These are phyloP conservation scores for Malacoctenus gilli DNA, from an alignment of 2,797 vertebrate species.

Conservation along the genomic window DNA sequence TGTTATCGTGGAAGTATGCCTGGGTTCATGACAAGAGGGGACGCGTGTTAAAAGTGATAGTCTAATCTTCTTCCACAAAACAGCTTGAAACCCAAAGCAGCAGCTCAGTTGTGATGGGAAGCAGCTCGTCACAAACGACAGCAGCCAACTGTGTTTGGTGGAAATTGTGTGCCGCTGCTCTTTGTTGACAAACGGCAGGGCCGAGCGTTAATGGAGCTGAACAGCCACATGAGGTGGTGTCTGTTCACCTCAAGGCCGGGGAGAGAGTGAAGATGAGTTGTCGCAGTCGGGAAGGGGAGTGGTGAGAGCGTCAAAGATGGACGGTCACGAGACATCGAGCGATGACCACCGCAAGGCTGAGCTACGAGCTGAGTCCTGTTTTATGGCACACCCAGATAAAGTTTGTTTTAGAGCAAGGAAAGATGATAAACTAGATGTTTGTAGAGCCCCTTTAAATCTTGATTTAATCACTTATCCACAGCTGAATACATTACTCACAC, in stretches of 20 bases:
- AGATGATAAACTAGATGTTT: constrained; percentile 22
- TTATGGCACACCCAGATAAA: constrained; percentile 11
- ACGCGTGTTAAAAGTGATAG: constrained; percentile 46
- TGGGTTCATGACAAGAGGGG: constrained; percentile 35
- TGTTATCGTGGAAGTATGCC: constrained; percentile 31
- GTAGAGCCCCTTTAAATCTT: constrained; percentile 16
- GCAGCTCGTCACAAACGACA: constrained; percentile 15
- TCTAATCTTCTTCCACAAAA: constrained; percentile 11
- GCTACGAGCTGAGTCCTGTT: too few species aligned
- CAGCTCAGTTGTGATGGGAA: constrained; percentile 36
- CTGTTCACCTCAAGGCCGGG: constrained; percentile 52
- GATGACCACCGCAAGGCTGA: too few species aligned
- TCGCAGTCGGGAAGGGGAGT: constrained; percentile 31
- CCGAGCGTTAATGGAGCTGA: constrained; percentile 58
- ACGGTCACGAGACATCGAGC: too few species aligned
- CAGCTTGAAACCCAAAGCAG: constrained; percentile 3
- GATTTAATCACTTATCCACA: constrained; percentile 12
- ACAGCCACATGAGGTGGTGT: constrained; percentile 56
- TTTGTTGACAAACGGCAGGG: constrained; percentile 30
- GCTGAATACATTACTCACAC: constrained; percentile 24
- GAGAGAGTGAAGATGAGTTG: constrained; percentile 54
- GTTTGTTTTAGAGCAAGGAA: too few species aligned
- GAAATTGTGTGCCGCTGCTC: constrained; percentile 29
- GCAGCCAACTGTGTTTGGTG: constrained; percentile 34
- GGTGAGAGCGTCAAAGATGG: constrained; percentile 50